phyloP scores from a whole-genome alignment of 1,140 invertebrate genomes.

The Drosophila pachea region DNA sequence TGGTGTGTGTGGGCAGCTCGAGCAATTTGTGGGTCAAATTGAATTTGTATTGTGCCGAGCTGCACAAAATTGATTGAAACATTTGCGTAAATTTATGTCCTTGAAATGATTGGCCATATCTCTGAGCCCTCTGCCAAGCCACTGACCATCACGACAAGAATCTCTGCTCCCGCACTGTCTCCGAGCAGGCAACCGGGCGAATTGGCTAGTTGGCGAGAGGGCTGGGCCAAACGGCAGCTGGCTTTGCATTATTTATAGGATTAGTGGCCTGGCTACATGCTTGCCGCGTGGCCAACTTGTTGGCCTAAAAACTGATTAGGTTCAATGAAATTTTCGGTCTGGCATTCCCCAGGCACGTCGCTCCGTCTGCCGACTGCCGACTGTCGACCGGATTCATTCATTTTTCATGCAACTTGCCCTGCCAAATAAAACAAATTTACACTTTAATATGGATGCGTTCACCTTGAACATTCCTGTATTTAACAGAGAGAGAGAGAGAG shows the following conservation, averaged over 20 bases:
- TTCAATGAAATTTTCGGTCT: conserved; percentile 62
- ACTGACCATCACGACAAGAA: conserved; percentile 9
- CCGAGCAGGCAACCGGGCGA: conserved; percentile 19
- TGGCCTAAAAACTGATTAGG: conserved; percentile 72
- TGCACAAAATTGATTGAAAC: conserved; percentile 74
- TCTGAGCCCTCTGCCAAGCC: conserved; percentile 38
- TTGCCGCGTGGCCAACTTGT: conserved; percentile 65
- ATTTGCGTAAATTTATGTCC: conserved; percentile 77
- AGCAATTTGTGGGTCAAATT: conserved; percentile 77
- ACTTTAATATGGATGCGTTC: conserved; percentile 67
- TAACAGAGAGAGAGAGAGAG: conserved; percentile 24
- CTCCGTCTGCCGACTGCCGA: conserved; percentile 6
- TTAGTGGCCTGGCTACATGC: conserved; percentile 58
- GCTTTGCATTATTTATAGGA: conserved; percentile 71
- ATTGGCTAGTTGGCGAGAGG: neutral
- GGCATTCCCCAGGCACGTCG: conserved; percentile 15
- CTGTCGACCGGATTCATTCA: conserved; percentile 45
- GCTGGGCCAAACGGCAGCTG: conserved; percentile 14
- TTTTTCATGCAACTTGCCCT: conserved; percentile 60
- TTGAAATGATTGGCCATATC: conserved; percentile 73
- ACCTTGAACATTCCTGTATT: conserved; percentile 51
- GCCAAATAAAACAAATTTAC: conserved; percentile 74
- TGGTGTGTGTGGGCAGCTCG: conserved; percentile 42
- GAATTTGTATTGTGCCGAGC: conserved; percentile 73
- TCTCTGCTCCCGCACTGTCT: conserved; percentile 1